Evolutionary conservation across 2,888 invertebrate species (phyloP), one percentile per base, ranked within the genome.

Genomic region (Agriopis leucophaearia): DNA sequence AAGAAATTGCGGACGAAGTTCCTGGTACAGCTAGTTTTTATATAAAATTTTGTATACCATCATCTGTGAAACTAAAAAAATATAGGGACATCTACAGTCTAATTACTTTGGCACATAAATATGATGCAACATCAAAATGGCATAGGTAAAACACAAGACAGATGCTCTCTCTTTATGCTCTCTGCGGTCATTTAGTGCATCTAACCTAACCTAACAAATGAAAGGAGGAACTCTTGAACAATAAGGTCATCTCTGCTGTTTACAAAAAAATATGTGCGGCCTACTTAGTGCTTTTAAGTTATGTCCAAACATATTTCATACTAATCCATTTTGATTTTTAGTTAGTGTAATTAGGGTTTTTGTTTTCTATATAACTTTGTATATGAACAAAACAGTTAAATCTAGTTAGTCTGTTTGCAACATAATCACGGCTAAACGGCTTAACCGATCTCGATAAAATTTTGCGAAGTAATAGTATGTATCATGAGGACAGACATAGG

Each of bases 141-240:
- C 58, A 58, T 58, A 27, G 27, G 27, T 27, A 48, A 58, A 48
- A 58, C 48, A 38, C 13, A 48, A 16, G 38, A 45, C n/a, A 47
- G 58, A 58, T 48, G 58, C 15, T 44, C 50, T 50, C 36, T 18
- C 15, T 59, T 45, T 40, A 40, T 59, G 58, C 45, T 50, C 68
- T 64, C 66, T 50, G 44, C 54, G 36, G 52, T 18, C 44, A 54
- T 54, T 62, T 47, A 44, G 62, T 44, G 66, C 40, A 40, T 59
- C 50, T 57, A 42, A 48, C 54, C n/a, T n/a, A n/a, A 59, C 15
- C 45, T 51, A 66, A 65, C 61, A 67, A 70, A 74, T 68, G 71
- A 71, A 71, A 73, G 71, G 70, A 67, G 69, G 73, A 72, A 72
- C 65, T 67, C 54, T 51, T 63, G 47, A 66, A 50, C 47, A 62